Base-by-base conservation (phyloP, 1,140 invertebrate species). In the Drosophila kikkawai region DNA sequence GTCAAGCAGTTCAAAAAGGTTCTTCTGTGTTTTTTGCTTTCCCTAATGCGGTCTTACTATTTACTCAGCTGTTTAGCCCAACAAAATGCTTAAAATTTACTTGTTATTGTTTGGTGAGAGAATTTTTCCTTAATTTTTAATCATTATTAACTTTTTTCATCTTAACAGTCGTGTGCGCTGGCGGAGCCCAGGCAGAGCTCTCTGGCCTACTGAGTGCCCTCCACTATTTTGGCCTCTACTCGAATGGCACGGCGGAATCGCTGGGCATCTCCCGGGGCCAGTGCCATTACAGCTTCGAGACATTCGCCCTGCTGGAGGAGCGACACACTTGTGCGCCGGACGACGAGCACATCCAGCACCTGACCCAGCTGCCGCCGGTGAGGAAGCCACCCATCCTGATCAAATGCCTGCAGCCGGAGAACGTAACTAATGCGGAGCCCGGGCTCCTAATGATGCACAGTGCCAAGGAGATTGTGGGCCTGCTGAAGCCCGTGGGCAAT, bases 401-500 rank as follows among this genome's bases (percentile, higher is more conserved):
- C 3, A 90, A 86, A 32, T 93, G 92, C 47, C 45, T 93, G 36
- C 78, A 83, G 47, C 37, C 48, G 6, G 63, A 74, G 8, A 63
- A 64, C 9, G 44, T 13, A 9, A 55, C 42, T 4, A 3, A 13
- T 7, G 22, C 15, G 1, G 63, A 68, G 26, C 75, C 77, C 1
- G 75, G 75, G 3, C 22, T 93, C 8, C 80, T 91, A 0, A 66
- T 93, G 6, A 85, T 92, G 79, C 61, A 77, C 8, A 84, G 71
- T n/a, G 65, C 79, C 37, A 92, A 92, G 26, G 90, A 93, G 0
- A 92, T 93, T 39, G 69, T 94, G 3, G 87, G 91, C 75, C 66
- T 94, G 15, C 79, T 94, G 2, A 87, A 93, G 58, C 91, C 93
- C 5, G 79, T 94, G 41, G 81, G 91, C 1, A 94, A 94, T 71